Evolutionary conservation across 2,888 invertebrate genomes (phyloP).

Genomic region (Unio delphinus): DNA sequence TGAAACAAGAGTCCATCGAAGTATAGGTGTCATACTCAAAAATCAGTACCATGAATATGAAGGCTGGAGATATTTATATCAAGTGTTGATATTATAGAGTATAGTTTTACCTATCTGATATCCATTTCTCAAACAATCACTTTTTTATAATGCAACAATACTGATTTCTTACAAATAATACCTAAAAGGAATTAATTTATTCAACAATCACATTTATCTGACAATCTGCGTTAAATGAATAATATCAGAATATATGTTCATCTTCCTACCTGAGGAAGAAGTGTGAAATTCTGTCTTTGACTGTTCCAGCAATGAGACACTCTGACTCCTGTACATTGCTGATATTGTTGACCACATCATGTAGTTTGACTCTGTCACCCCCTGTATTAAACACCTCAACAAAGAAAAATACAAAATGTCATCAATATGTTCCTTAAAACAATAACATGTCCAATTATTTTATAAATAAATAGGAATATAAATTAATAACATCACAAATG

Average conservation of each 20-base stretch:
- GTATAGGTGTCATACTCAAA: no score
- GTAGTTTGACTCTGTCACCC: slow-evolving; percentile 24
- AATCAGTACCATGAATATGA: no score
- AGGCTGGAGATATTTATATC: no score
- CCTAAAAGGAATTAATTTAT: not conserved
- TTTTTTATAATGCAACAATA: not conserved
- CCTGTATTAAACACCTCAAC: slow-evolving; percentile 19
- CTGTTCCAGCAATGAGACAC: slow-evolving; percentile 58
- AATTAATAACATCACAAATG: no score
- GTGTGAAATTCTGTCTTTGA: slow-evolving; percentile 64
- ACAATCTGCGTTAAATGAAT: not conserved
- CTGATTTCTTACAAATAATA: not conserved
- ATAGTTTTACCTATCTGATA: no score
- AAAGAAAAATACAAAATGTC: not conserved
- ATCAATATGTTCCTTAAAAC: no score
- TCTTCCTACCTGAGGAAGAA: slow-evolving; percentile 60
- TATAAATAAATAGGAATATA: no score
- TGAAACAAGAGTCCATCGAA: no score
- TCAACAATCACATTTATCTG: not conserved
- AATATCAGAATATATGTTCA: not conserved
- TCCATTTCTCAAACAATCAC: no score
- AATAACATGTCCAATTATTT: no score
- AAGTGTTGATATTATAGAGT: no score
- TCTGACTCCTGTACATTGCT: slow-evolving; percentile 49
- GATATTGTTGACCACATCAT: slow-evolving; percentile 39